Percentiles rank a stretch among this genome's conserved stretches.
Conservation (phyloP, 2,797 vertebrate genomes). For the Cheirogaleus major region DNA sequence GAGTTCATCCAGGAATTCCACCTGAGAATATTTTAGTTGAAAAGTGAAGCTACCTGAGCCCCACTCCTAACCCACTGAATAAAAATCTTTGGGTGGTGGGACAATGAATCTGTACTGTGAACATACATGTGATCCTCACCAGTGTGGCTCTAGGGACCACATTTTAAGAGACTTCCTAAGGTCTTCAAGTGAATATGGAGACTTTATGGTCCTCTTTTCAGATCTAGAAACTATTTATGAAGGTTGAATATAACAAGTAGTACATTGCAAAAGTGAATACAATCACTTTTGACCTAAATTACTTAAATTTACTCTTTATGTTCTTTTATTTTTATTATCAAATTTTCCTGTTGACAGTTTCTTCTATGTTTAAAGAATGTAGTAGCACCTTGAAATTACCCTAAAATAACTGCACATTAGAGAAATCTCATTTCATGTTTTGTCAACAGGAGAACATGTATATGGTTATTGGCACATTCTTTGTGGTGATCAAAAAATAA, state of each 20-base stretch:
- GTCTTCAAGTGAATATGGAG: background rate
- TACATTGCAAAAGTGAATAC: background rate
- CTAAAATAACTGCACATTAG: background rate
- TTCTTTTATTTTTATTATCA: slow-evolving; percentile 13
- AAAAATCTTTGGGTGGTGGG: background rate
- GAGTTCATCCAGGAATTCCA: background rate
- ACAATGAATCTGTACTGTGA: background rate
- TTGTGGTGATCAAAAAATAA: slow-evolving; percentile 29
- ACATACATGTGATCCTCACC: background rate
- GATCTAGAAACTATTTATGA: background rate
- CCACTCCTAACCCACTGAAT: background rate
- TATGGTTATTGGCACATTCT: background rate
- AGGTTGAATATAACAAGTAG: background rate
- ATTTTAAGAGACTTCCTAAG: background rate
- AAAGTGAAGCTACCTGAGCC: background rate
- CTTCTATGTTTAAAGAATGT: background rate
- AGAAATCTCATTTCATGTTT: slow-evolving; percentile 17
- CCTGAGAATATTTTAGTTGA: background rate
- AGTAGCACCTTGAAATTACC: background rate
- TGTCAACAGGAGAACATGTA: background rate
- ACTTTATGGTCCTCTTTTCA: background rate
- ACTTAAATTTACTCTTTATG: slow-evolving; percentile 24
- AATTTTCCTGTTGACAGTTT: background rate
- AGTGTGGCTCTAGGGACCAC: background rate
- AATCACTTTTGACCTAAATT: background rate